Evolutionary conservation across 53 echinoderm and acorn worm species (phyloP).

Genomic region (Holothuria scabra): DNA sequence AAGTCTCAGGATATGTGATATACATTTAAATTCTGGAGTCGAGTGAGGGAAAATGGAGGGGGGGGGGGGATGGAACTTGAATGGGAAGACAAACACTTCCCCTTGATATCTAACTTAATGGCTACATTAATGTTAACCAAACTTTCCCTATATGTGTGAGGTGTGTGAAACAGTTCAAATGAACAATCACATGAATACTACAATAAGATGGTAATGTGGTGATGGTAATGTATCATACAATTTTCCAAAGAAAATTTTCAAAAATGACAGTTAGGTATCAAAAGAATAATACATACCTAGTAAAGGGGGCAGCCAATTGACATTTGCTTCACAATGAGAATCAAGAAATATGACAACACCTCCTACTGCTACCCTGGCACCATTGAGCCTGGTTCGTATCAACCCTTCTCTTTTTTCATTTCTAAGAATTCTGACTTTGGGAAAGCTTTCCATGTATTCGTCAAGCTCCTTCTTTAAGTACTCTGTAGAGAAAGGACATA

Average conservation of each 20-base stretch:
- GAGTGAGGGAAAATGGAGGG: no score
- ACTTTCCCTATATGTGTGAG: no score
- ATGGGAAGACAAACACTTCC: no score
- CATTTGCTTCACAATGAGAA: constrained; percentile 94
- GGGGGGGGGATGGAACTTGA: no score
- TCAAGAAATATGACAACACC: constrained; percentile 91
- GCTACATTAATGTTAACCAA: no score
- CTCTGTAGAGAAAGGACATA: constrained; percentile 51
- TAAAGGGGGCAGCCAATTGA: constrained; percentile 96
- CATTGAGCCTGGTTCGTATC: constrained; percentile 86
- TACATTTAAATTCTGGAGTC: no score
- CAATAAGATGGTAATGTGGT: no score
- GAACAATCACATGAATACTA: no score
- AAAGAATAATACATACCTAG: constrained; percentile 69
- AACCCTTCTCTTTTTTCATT: constrained; percentile 73
- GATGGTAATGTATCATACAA: constrained; percentile 68
- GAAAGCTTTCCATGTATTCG: constrained; percentile 77
- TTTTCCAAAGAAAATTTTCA: constrained; percentile 49
- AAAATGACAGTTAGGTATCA: background rate
- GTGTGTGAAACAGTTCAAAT: no score
- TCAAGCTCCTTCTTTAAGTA: constrained; percentile 81
- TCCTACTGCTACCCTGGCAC: constrained; percentile 81
- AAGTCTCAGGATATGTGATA: no score
- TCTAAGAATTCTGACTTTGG: constrained; percentile 83
- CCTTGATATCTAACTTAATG: no score